Evolutionary conservation across 2,113 vertebrate species (phyloP), one percentile per base, ranked within the genome.

Genomic region (Todiramphus saurophagus): DNA sequence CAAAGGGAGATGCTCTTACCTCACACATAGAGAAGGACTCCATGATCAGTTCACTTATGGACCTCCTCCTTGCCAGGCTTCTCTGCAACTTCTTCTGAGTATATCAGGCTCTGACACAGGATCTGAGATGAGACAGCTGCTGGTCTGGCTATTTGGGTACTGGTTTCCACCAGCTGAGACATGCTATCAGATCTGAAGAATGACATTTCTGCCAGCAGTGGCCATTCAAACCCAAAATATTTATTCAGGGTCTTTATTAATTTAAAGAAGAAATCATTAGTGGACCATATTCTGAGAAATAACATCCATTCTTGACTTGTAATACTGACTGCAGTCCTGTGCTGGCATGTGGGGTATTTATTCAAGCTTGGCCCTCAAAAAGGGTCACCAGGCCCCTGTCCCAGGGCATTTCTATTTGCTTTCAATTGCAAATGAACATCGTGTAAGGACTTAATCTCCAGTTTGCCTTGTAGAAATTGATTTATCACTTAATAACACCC

Each of bases 401-500:
- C 48, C 43, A 50, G 60, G 50, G 69, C 72, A 79, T 84, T 91
- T 91, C 81, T 93, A 13, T 76, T 92, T 77, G 31, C 83, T 96
- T 94, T 94, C 94, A 91, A 69, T 89, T 96, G 83, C 83, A 96
- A 94, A 95, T 82, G 41, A 96, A 73, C 0, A 3, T 55, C 87
- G 89, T 86, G 37, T 66, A 73, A 91, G 16, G 77, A 76, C 68
- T 86, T 93, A 92, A 95, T 90, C 77, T 82, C 86, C 53, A 79
- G 80, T 93, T 96, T 96, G 60, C 76, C 88, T 95, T 76, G 73
- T 73, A 92, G 86, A 84, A 95, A 92, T 94, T 96, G 92, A 96
- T 96, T 96, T 96, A 94, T 96, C 80, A 84, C 89, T 92, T 95
- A 93, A 92, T 93, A 96, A 96, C 68, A 68, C 86, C 83, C 83